Evolutionary conservation across 2,113 vertebrate species (phyloP).

Genomic region (Pygoscelis antarcticus): DNA sequence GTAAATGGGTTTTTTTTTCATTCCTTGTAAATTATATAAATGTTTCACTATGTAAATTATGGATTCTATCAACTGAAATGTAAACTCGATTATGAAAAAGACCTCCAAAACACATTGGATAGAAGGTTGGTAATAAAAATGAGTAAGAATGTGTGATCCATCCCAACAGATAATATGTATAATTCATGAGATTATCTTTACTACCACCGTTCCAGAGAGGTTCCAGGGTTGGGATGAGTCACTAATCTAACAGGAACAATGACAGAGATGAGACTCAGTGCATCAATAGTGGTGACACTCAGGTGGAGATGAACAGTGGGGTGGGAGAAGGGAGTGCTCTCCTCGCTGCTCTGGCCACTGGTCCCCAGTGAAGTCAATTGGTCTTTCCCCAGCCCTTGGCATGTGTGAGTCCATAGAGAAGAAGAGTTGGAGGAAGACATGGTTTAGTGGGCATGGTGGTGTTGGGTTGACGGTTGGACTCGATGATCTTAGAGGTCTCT

Average conservation of each 20-base stretch:
- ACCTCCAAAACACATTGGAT: not conserved
- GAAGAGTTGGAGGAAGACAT: not conserved
- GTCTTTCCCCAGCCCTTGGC: not conserved
- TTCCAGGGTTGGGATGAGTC: not conserved
- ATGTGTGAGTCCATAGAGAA: not conserved
- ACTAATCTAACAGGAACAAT: not conserved
- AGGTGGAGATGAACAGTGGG: not conserved
- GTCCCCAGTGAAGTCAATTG: not conserved
- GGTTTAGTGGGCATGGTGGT: no score
- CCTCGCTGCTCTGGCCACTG: not conserved
- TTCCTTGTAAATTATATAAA: not conserved
- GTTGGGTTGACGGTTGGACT: no score
- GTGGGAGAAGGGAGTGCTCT: not conserved
- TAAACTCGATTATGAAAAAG: not conserved
- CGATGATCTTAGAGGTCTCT: no score
- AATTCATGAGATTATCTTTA: not conserved
- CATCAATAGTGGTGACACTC: not conserved
- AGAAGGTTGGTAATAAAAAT: not conserved
- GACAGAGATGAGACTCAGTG: not conserved
- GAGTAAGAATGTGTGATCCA: not conserved
- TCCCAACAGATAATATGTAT: not conserved
- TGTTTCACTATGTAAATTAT: not conserved
- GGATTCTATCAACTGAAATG: not conserved
- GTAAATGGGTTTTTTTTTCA: not conserved
- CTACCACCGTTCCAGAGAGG: accelerated